Evolutionary conservation across 2,113 vertebrate genomes (phyloP).

Genomic region (Hystrix cristata): DNA sequence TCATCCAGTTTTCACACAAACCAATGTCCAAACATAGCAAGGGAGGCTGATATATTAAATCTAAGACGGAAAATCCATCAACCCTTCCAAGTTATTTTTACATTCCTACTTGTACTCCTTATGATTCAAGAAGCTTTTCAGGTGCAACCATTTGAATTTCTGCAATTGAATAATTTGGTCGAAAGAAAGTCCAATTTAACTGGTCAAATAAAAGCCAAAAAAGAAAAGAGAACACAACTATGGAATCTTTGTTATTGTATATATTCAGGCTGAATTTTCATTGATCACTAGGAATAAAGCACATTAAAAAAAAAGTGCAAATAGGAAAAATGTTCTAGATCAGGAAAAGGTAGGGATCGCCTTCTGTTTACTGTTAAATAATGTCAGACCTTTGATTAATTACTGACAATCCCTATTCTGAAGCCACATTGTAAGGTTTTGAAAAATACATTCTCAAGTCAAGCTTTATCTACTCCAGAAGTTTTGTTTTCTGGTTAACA

Average conservation of each 20-base stretch:
- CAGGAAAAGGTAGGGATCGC: neutral
- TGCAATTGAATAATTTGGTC: neutral
- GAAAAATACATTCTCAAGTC: slow-evolving; percentile 55
- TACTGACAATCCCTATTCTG: neutral
- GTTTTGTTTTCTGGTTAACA: slow-evolving; percentile 36
- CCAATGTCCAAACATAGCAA: neutral
- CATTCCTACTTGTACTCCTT: neutral
- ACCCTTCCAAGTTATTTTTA: neutral
- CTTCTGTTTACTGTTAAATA: slow-evolving; percentile 48
- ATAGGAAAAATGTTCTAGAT: neutral
- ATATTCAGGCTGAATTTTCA: neutral
- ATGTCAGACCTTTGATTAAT: slow-evolving; percentile 52
- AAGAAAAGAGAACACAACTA: neutral
- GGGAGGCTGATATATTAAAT: neutral
- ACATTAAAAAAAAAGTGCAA: slow-evolving; percentile 31
- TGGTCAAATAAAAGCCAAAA: neutral
- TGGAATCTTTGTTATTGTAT: neutral
- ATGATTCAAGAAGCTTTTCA: neutral
- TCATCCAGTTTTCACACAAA: neutral
- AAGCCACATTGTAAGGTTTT: neutral
- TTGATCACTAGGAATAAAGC: slow-evolving; percentile 35
- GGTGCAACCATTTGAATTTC: neutral
- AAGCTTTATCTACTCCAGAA: neutral
- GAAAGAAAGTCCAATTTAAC: neutral
- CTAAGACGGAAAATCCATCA: neutral